These are phyloP conservation scores for Margaritifera margaritifera DNA, from an alignment of 2,888 invertebrate species.

Conservation along the genomic window DNA sequence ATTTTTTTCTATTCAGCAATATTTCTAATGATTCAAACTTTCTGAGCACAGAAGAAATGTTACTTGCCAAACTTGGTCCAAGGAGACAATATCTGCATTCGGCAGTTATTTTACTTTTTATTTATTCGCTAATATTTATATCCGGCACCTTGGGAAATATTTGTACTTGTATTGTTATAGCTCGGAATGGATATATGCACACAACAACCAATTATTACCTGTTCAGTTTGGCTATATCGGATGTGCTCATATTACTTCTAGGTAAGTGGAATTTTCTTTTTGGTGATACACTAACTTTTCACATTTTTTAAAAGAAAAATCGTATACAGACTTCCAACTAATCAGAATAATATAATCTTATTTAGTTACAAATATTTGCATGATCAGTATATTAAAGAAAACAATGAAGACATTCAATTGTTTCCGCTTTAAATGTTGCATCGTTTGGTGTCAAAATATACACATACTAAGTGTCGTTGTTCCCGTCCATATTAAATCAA, in stretches of 20 bases:
- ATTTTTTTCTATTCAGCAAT: neutral
- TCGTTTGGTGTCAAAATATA: too few species aligned
- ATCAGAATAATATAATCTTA: too few species aligned
- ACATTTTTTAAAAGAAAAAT: too few species aligned
- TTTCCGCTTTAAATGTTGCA: too few species aligned
- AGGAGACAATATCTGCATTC: conserved; percentile 27
- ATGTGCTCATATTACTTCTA: conserved; percentile 84
- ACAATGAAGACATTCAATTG: too few species aligned
- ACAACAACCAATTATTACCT: conserved; percentile 93
- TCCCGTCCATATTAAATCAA: too few species aligned
- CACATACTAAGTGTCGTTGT: too few species aligned
- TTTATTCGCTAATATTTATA: conserved; percentile 45
- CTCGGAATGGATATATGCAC: conserved; percentile 85
- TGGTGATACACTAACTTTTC: too few species aligned
- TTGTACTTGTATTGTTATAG: conserved; percentile 89
- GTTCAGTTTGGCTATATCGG: conserved; percentile 89
- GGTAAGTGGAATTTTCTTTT: conserved; percentile 74
- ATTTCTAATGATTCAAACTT: conserved; percentile 8
- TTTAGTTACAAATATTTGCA: too few species aligned
- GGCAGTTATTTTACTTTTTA: conserved; percentile 25
- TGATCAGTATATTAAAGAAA: too few species aligned
- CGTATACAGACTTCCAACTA: too few species aligned
- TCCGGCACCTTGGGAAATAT: conserved; percentile 89
- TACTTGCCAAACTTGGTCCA: conserved; percentile 31
- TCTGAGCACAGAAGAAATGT: conserved; percentile 15